phyloP scores from a whole-genome alignment of 2,113 vertebrate genomes.

The Tachysurus fulvidraco region DNA sequence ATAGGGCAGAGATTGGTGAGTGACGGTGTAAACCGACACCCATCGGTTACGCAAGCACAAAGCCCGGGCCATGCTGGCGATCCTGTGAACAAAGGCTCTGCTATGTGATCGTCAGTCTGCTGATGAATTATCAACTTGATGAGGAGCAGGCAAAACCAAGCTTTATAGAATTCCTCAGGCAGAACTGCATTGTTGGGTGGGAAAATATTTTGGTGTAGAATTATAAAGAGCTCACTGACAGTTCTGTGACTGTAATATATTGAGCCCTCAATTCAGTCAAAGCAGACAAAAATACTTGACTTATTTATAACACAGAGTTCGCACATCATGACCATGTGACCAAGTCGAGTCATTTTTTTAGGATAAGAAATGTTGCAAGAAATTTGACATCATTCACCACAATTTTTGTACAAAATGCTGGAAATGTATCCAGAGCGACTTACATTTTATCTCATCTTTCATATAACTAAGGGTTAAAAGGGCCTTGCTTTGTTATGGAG shows the following conservation, averaged over 20 bases:
- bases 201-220: neutral
- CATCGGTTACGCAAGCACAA: conserved; percentile 36
- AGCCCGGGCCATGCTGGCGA: conserved; percentile 21
- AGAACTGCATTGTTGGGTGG: neutral
- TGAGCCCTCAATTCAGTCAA: neutral
- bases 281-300: neutral
- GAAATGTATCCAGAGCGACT: too few relatives aligned
- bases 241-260: neutral
- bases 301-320: neutral
- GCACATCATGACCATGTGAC: neutral
- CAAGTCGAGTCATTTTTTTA: neutral
- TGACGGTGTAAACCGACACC: conserved; percentile 45
- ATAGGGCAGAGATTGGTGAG: conserved; percentile 49
- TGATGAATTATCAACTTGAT: conserved; percentile 50
- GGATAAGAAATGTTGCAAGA: too few relatives aligned
- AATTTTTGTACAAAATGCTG: too few relatives aligned
- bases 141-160: neutral
- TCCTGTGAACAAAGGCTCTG: conserved; percentile 38
- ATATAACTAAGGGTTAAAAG: too few relatives aligned
- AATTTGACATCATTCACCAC: too few relatives aligned
- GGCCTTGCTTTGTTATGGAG: too few relatives aligned
- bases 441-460: too few relatives aligned
- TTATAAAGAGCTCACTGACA: neutral
- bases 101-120: neutral
- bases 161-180: neutral